Evolutionary conservation across 2,797 vertebrate species (phyloP), one percentile per base, ranked within the genome.

Genomic region (Lithobates pipiens): DNA sequence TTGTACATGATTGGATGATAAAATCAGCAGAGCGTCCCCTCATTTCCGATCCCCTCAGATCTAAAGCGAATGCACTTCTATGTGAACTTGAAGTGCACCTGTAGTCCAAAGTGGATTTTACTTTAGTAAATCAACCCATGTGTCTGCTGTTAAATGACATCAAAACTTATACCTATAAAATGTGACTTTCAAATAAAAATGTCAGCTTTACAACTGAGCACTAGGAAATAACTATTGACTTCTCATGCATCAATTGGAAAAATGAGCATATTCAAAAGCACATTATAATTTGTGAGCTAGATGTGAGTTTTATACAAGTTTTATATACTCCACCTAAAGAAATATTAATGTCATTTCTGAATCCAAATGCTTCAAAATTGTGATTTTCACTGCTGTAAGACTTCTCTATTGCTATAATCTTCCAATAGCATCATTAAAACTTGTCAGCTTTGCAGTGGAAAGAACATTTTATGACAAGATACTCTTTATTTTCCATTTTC

Each of bases 401-500:
- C 84, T 75, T 68, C 61, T 74, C 11, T 44, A 50, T 23, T 79
- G 71, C 54, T 57, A 72, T 75, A 85, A 80, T 80, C 61, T 74
- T 85, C 71, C 77, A 75, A 75, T 76, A 80, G 61, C 72, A 85
- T 42, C 39, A 73, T 80, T 85, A 85, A 80, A 80, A 75, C 39
- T 34, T 80, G 84, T 50, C 77, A 27, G 71, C 61, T 75, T 74
- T 67, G 57, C 61, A 27, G 69, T 75, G 63, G 27, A 80, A 85
- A 80, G 77, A 36, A 85, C 68, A 69, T 76, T 80, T 80, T 80
- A 69, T 76, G 84, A 74, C 71, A 80, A 75, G 63, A 71, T 39
- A 57, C 36, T 54, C 61, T 85, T 80, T 85, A 85, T 80, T 80
- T 73, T 80, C 63, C 61, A 85, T 76, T 85, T 76, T 85, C 63